Evolutionary conservation across 2,888 invertebrate genomes (phyloP).

Genomic region (Quadroppia sp.): DNA sequence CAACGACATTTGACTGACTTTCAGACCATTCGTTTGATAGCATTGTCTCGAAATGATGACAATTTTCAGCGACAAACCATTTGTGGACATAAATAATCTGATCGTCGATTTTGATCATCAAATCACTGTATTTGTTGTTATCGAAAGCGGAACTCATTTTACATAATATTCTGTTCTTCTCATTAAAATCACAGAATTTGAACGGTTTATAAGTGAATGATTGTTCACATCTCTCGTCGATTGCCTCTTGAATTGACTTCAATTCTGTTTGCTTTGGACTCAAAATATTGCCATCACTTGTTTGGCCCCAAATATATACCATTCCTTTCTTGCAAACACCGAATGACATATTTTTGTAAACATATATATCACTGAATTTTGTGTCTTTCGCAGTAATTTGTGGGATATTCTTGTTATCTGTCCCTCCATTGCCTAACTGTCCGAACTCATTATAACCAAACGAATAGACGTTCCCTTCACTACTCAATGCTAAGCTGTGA

Average conservation of each 20-base stretch:
- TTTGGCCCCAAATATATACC: not conserved
- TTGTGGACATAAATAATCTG: conserved; percentile 11
- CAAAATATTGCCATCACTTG: not conserved
- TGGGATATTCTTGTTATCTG: not conserved
- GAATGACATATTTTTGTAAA: not conserved
- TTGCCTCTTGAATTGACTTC: not conserved
- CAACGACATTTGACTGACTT: not conserved
- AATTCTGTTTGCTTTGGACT: not conserved
- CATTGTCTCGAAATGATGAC: not conserved
- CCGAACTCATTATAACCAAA: not conserved
- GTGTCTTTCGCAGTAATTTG: not conserved
- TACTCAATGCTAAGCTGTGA: not conserved
- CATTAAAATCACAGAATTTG: not conserved
- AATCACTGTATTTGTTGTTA: conserved; percentile 8
- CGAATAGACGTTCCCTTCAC: not conserved
- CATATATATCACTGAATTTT: not conserved
- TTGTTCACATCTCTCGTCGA: not conserved
- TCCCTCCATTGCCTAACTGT: not conserved
- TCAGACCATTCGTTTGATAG: conserved; percentile 4
- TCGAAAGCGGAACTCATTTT: not conserved
- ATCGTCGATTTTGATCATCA: not conserved
- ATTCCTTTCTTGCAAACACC: not conserved
- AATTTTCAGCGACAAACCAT: conserved; percentile 15
- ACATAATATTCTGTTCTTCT: not conserved
- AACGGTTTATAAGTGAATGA: not conserved